Evolutionary conservation across 2,113 vertebrate species (phyloP), one percentile per base, ranked within the genome.

Genomic region (Semnornis frantzii): DNA sequence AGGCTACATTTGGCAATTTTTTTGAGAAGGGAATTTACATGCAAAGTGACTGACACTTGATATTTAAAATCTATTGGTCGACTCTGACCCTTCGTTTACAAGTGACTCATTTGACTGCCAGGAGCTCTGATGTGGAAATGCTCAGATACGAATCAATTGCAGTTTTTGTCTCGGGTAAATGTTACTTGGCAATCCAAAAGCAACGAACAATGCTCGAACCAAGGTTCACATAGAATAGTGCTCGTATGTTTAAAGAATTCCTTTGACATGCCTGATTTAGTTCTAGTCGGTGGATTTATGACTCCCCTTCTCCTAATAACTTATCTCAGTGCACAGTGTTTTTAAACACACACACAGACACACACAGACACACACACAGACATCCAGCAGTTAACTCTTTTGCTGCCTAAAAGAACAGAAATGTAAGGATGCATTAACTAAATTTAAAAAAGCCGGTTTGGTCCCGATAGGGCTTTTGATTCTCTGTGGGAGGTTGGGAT

Each of bases 111-210:
- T 96, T 87, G 92, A 93, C 93, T 95, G 92, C 89, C 60, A 95
- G 89, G 92, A 92, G 80, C 92, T 96, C 90, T 91, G 96, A 93
- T 96, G 96, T 94, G 95, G 95, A 94, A 93, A 93, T 74, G 81
- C 88, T 79, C 95, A 83, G 94, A 90, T 91, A 90, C 31, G 81
- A 96, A 97, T 95, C 97, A 94, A 95, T 96, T 28, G 94, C 96
- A 89, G 84, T 81, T 96, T 95, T 96, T 93, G 93, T 94, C 89
- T 94, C 92, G 58, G 84, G 52, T 95, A 92, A 91, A 92, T 83
- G 92, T 95, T 95, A 92, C 87, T 97, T 87, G 87, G 88, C 94
- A 92, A 95, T 93, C 91, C 82, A 44, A 74, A 79, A 93, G 86
- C 71, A 92, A 93, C 9, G 85, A 90, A 91, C 90, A 86, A 85